These are phyloP conservation scores for Boloria euphrosyne DNA, from an alignment of 2,888 invertebrate species.

Conservation along the genomic window DNA sequence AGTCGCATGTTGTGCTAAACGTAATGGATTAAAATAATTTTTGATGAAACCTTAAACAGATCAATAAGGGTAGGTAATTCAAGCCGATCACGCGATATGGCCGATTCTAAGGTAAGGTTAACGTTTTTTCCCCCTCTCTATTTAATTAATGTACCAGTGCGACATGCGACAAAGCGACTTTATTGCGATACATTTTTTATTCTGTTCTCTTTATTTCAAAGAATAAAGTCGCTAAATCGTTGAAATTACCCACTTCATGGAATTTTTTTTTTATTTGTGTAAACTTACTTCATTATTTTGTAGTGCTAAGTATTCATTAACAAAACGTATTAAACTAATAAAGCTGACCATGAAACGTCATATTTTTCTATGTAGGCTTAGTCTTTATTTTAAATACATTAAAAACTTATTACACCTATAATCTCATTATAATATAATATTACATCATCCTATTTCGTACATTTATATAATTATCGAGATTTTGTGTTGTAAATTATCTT, in stretches of 20 bases:
- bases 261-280: no score
- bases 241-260: not conserved
- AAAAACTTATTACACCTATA: no score
- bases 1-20: conserved; percentile 62
- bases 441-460: no score
- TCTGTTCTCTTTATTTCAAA: conserved; percentile 17
- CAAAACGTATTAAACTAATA: no score
- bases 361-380: no score
- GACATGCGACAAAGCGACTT: conserved; percentile 56
- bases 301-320: no score
- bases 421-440: no score
- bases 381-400: no score
- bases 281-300: no score
- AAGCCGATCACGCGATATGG: conserved; percentile 74
- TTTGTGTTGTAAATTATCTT: no score
- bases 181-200: conserved; percentile 24
- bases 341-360: no score
- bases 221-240: not conserved
- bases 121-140: conserved; percentile 53
- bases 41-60: conserved; percentile 64
- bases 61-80: conserved; percentile 73
- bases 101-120: conserved; percentile 66
- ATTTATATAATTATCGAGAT: no score
- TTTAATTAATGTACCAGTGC: conserved; percentile 69
- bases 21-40: conserved; percentile 76